Base-by-base conservation (phyloP, 2,113 vertebrate species). In the Platysternon megacephalum region DNA sequence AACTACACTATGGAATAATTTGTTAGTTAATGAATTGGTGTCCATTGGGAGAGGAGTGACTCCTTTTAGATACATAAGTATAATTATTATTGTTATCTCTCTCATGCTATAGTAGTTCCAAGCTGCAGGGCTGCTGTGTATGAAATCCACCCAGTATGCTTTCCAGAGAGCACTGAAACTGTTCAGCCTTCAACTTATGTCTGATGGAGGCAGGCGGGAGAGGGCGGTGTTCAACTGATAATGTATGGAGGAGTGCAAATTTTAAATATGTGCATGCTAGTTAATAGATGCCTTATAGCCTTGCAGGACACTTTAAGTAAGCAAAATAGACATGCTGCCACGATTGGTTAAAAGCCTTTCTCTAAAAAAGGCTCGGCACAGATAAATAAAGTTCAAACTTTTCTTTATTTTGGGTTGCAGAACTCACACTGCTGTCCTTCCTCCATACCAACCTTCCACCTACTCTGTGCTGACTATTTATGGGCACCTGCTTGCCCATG, bases 1-100 rank as follows among this genome's bases (percentile, higher is more conserved):
- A 95, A 93, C 92, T 58, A 92, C 84, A 88, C 28, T n/a, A 1
- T 96, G 86, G 84, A 97, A 95, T 90, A 97, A 91, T 89, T 68
- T 39, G 92, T 90, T 94, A 93, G 58, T 83, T 85, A 85, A 88
- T 79, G 84, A 83, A 90, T 78, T 90, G 80, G 92, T 88, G 92
- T 81, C 56, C 19, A 56, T 42, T 78, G 92, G 79, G 12, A 86
- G 65, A 0, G 1, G 72, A 42, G 46, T 19, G 49, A 86, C 68
- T 97, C 81, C 55, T 87, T 91, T 74, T 94, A 93, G 94, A 90
- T 86, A 90, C 8, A 1, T 84, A 17, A 74, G 35, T 55, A 22
- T 76, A n/a, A n/a, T n/a, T n/a, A n/a, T n/a, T n/a, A n/a, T n/a
- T n/a, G n/a, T n/a, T n/a, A n/a, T n/a, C n/a, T n/a, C n/a, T n/a